phyloP scores from a whole-genome alignment of 2,888 invertebrate genomes.

The Criorhina ranunculi region DNA sequence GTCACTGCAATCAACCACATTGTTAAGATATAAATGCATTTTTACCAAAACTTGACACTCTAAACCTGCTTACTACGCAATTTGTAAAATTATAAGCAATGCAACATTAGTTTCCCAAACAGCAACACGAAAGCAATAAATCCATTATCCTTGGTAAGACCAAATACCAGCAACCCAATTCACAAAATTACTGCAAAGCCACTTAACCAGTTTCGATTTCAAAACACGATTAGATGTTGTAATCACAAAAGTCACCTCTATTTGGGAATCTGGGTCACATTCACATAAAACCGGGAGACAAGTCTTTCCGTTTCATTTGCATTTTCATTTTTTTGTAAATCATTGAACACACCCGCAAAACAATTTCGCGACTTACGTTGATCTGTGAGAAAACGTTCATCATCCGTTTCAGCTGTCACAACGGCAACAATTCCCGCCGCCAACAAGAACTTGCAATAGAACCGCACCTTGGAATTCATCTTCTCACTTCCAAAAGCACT shows the following conservation, averaged over 20 bases:
- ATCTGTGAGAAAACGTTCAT: constrained; percentile 64
- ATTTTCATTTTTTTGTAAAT: no score
- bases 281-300: not conserved
- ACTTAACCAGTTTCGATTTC: constrained; percentile 37
- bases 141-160: constrained; percentile 39
- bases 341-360: not conserved
- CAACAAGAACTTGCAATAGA: constrained; percentile 65
- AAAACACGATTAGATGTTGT: not conserved
- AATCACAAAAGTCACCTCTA: not conserved
- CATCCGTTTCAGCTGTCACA: constrained; percentile 8
- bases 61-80: constrained; percentile 8
- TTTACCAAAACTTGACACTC: constrained; percentile 70
- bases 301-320: no score
- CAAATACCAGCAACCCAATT: not conserved
- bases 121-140: not conserved
- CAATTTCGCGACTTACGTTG: constrained; percentile 64
- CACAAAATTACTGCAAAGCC: not conserved
- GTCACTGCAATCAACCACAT: constrained; percentile 19
- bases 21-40: no score
- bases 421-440: constrained; percentile 57
- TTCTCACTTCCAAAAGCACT: constrained; percentile 26
- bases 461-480: constrained; percentile 60
- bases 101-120: no score
- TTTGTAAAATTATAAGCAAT: no score
- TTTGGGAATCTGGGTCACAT: constrained; percentile 20